phyloP scores from a whole-genome alignment of 64 coral and sea anemone species.

The Hydrozoanthus tunicans region DNA sequence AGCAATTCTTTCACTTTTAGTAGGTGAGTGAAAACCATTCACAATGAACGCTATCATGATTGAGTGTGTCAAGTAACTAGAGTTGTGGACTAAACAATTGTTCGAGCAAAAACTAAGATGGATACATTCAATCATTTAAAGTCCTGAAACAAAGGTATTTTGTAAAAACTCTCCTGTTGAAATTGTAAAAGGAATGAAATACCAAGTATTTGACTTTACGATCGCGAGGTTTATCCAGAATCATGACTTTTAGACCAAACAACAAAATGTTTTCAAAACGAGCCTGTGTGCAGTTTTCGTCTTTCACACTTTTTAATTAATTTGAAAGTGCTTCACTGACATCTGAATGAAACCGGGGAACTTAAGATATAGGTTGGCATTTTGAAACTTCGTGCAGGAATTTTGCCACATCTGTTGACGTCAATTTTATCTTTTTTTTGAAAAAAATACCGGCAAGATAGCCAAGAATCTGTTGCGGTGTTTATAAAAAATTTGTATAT shows the following conservation, averaged over 20 bases:
- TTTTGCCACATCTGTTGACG: no score
- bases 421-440: no score
- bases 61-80: not conserved
- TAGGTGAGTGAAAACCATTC: constrained; percentile 5
- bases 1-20: constrained; percentile 42
- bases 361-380: no score
- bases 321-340: no score
- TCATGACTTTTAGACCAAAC: not conserved
- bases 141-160: no score
- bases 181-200: not conserved
- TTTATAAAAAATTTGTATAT: no score
- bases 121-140: no score
- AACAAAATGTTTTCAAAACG: not conserved
- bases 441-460: no score
- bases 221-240: not conserved
- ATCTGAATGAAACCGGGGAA: no score
- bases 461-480: no score
- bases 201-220: not conserved
- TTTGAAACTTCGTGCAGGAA: no score
- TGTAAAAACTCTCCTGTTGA: no score
- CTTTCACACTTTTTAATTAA: not conserved
- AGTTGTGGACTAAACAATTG: not conserved
- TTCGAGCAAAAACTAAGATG: not conserved
- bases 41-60: not conserved
- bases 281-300: not conserved